Base-by-base conservation (phyloP, 2,797 vertebrate genomes). In the Anguilla obscura region DNA sequence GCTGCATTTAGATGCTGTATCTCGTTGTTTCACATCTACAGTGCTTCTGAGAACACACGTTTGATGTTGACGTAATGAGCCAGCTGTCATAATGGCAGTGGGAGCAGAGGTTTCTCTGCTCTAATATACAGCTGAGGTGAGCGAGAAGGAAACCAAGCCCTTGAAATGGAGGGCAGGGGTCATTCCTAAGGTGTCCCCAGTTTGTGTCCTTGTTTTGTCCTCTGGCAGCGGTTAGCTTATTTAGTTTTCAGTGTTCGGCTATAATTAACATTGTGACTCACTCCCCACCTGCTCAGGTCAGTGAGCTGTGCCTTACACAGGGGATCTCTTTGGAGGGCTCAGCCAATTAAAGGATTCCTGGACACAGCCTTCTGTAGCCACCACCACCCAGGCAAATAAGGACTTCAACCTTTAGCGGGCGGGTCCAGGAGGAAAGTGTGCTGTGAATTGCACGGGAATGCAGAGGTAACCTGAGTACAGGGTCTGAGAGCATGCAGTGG, bases 191-290 rank as follows among this genome's bases (percentile, higher is more conserved):
- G 36, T 45, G 74, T 14, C 14, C 33, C 63, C 52, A 52, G 76
- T 74, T 76, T 85, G 54, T 88, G 69, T 79, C 66, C 58, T 82
- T 88, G 76, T 71, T 86, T 74, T 83, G 40, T 27, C 71, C 84
- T 85, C 52, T 52, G 87, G 66, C 71, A 74, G 45, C 58, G 1
- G 33, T 88, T 45, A 79, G 84, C 88, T 90, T 86, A 63, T 89
- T 89, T 91, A 89, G 91, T 90, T 85, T 90, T 80, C 89, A 66
- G 87, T 88, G 74, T 60, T 27, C 71, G 40, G 88, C 88, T 88
- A 91, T 92, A 91, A 93, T 92, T 93, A 93, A 90, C 89, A 90
- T 84, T 18, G 71, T 90, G 91, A 92, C 92, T 92, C 89, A 36
- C 60, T 87, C 89, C 87, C 86, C 86, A 88, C 87, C 86, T 88